phyloP scores from a whole-genome alignment of 1,140 invertebrate genomes.

The Cryptotermes secundus region DNA sequence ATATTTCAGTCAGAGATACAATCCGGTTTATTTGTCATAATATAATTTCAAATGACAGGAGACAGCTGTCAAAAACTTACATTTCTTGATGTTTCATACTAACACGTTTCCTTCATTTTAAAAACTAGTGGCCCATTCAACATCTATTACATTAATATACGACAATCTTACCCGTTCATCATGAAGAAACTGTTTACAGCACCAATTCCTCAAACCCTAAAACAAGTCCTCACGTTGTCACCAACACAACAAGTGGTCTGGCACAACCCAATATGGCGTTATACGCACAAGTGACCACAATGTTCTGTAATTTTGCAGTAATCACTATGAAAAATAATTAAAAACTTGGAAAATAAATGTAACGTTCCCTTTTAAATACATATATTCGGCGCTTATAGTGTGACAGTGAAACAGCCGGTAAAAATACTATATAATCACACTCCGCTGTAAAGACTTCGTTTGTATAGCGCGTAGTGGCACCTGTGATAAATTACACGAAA shows the following conservation, averaged over 20 bases:
- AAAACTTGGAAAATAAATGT: background rate
- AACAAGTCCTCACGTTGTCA: background rate
- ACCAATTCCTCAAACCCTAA: background rate
- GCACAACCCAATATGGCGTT: slow-evolving; percentile 17
- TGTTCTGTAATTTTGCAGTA: background rate
- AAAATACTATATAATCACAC: background rate
- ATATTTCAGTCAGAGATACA: too few relatives aligned
- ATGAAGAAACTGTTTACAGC: background rate
- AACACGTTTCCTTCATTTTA: background rate
- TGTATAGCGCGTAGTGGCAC: background rate
- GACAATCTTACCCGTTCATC: background rate
- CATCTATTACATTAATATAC: background rate
- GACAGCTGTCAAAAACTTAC: background rate
- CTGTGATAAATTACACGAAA: background rate
- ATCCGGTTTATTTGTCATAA: too few relatives aligned
- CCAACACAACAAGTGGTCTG: slow-evolving; percentile 13
- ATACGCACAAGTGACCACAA: background rate
- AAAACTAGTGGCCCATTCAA: too few relatives aligned
- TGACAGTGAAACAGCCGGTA: background rate
- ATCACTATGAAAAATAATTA: background rate
- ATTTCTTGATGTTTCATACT: background rate
- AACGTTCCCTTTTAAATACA: background rate
- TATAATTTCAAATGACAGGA: background rate
- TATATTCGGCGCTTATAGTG: background rate
- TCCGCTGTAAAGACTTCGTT: background rate